phyloP scores from a whole-genome alignment of 1,140 invertebrate genomes.

The Pseudobourletiella spinata region DNA sequence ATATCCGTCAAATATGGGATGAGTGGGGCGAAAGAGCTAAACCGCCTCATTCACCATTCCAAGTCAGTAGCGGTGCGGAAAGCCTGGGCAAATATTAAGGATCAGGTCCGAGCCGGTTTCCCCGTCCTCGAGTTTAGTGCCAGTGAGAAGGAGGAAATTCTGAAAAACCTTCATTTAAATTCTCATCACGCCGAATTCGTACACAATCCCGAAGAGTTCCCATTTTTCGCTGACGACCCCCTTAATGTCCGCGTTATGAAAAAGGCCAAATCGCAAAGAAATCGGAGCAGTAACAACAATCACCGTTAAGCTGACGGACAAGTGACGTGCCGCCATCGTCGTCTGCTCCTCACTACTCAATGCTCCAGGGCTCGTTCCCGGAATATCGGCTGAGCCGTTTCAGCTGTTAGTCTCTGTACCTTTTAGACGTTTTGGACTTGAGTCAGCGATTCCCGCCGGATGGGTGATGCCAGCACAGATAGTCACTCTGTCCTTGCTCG shows the following conservation, averaged over 20 bases:
- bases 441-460: too few species aligned
- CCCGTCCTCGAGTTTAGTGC: constrained; percentile 48
- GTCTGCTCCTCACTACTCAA: too few species aligned
- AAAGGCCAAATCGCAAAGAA: constrained; percentile 43
- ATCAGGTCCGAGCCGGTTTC: constrained; percentile 65
- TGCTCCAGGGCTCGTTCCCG: too few species aligned
- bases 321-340: too few species aligned
- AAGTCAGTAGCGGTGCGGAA: constrained; percentile 73
- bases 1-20: constrained; percentile 63
- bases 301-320: background rate
- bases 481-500: too few species aligned
- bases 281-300: constrained; percentile 9
- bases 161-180: constrained; percentile 67
- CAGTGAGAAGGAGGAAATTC: constrained; percentile 74
- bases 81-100: constrained; percentile 84
- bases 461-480: too few species aligned
- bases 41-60: constrained; percentile 77
- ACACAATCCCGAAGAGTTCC: constrained; percentile 77
- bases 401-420: too few species aligned
- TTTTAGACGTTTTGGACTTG: too few species aligned
- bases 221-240: constrained; percentile 87
- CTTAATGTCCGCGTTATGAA: constrained; percentile 85
- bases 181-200: constrained; percentile 85
- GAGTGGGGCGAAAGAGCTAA: constrained; percentile 74
- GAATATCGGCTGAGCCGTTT: too few species aligned